Evolutionary conservation across 2,797 vertebrate species (phyloP).

Genomic region (Gorsachius magnificus): DNA sequence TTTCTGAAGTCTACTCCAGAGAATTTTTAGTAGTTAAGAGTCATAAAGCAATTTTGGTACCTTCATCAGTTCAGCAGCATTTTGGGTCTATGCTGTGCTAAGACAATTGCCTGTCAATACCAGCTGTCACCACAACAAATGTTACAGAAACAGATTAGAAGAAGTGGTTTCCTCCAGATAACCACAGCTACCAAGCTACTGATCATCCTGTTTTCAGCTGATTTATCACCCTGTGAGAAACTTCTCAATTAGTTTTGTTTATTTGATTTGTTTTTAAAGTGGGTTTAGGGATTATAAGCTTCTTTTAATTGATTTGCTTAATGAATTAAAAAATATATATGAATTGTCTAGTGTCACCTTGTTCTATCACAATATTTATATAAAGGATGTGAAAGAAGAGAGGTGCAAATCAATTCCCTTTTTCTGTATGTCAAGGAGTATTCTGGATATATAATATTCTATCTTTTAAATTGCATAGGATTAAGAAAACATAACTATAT

Average conservation of each 20-base stretch:
- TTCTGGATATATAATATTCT: background rate
- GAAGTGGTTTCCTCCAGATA: background rate
- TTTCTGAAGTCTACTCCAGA: background rate
- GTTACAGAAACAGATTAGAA: background rate
- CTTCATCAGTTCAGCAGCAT: background rate
- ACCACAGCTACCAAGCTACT: background rate
- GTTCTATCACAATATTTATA: background rate
- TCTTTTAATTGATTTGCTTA: background rate
- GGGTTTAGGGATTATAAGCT: background rate
- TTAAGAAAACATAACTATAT: background rate
- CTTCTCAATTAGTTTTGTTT: background rate
- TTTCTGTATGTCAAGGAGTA: background rate
- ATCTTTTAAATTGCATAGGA: background rate
- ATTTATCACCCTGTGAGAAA: background rate
- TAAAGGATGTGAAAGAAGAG: background rate
- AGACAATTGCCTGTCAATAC: background rate
- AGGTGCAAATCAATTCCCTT: background rate
- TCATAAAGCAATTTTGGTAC: background rate
- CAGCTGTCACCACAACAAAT: background rate
- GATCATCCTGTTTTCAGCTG: background rate
- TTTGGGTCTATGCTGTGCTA: background rate
- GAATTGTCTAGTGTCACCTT: background rate
- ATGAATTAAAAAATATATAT: background rate
- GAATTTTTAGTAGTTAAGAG: background rate
- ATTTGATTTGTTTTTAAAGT: background rate